phyloP scores from a whole-genome alignment of 2,113 vertebrate genomes.

The Dunckerocampus dactyliophorus region DNA sequence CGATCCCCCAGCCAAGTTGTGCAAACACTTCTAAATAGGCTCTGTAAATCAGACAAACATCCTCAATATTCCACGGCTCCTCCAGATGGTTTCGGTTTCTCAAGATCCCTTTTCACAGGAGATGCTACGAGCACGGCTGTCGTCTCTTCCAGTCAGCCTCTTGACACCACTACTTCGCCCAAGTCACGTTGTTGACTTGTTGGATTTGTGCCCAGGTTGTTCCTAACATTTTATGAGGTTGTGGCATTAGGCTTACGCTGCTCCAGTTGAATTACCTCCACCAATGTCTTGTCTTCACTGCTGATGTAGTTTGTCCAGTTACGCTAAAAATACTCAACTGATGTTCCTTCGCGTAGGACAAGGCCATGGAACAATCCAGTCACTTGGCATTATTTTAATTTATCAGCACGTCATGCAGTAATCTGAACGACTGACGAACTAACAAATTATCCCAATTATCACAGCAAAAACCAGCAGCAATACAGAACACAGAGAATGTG shows the following conservation, averaged over 20 bases:
- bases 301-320: too few relatives aligned
- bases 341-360: too few relatives aligned
- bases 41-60: constrained; percentile 76
- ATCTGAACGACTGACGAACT: too few relatives aligned
- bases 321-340: too few relatives aligned
- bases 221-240: background rate
- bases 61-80: constrained; percentile 67
- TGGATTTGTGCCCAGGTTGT: constrained; percentile 50
- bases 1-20: constrained; percentile 71
- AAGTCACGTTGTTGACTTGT: constrained; percentile 44
- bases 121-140: constrained; percentile 58
- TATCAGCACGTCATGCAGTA: too few relatives aligned
- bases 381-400: too few relatives aligned
- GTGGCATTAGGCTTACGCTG: background rate
- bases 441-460: too few relatives aligned
- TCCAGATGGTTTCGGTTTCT: constrained; percentile 76
- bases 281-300: background rate
- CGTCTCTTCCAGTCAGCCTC: constrained; percentile 60
- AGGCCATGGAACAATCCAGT: too few relatives aligned
- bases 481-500: too few relatives aligned
- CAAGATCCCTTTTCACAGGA: constrained; percentile 39
- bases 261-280: background rate
- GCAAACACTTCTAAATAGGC: constrained; percentile 74
- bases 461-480: too few relatives aligned
- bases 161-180: constrained; percentile 46